These are phyloP conservation scores for Amazona finschi DNA, from an alignment of 2,797 vertebrate species.

Conservation along the genomic window DNA sequence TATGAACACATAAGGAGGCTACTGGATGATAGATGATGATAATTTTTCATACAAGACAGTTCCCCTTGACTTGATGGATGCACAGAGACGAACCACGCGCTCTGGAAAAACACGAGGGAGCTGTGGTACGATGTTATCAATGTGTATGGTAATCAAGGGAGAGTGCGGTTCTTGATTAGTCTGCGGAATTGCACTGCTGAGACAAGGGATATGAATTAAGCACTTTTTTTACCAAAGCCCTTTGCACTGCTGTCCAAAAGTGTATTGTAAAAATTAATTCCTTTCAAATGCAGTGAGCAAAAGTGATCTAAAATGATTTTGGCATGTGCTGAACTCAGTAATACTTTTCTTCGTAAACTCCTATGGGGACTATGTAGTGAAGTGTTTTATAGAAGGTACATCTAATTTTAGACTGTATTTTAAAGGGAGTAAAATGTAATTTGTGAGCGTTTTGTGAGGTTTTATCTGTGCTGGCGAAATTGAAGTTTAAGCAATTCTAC, in stretches of 20 bases:
- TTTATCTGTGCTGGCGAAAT: slow-evolving; percentile 21
- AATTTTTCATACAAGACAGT: slow-evolving; percentile 54
- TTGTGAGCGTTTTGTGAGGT: slow-evolving; percentile 20
- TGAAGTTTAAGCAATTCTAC: slow-evolving; percentile 27
- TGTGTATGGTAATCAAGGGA: slow-evolving; percentile 57
- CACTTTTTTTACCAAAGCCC: slow-evolving; percentile 52
- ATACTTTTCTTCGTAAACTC: slow-evolving; percentile 18
- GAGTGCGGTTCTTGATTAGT: slow-evolving; percentile 53
- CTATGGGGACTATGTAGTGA: neutral
- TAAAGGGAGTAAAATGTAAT: slow-evolving; percentile 58
- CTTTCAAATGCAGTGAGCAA: slow-evolving; percentile 54
- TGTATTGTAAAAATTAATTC: slow-evolving; percentile 71
- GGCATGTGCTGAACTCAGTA: slow-evolving; percentile 46
- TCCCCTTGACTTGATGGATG: slow-evolving; percentile 58
- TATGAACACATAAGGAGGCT: slow-evolving; percentile 7
- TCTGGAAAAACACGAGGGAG: slow-evolving; percentile 46
- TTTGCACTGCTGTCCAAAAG: slow-evolving; percentile 49
- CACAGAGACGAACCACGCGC: neutral
- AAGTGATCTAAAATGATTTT: slow-evolving; percentile 61
- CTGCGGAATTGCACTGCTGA: slow-evolving; percentile 36
- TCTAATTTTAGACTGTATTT: slow-evolving; percentile 39
- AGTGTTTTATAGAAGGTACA: slow-evolving; percentile 38
- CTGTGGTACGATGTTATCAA: slow-evolving; percentile 18
- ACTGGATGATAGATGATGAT: slow-evolving; percentile 41
- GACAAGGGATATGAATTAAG: neutral